Evolutionary conservation across 2,888 invertebrate species (phyloP), one percentile per base, ranked within the genome.

Genomic region (Orthosia incerta): DNA sequence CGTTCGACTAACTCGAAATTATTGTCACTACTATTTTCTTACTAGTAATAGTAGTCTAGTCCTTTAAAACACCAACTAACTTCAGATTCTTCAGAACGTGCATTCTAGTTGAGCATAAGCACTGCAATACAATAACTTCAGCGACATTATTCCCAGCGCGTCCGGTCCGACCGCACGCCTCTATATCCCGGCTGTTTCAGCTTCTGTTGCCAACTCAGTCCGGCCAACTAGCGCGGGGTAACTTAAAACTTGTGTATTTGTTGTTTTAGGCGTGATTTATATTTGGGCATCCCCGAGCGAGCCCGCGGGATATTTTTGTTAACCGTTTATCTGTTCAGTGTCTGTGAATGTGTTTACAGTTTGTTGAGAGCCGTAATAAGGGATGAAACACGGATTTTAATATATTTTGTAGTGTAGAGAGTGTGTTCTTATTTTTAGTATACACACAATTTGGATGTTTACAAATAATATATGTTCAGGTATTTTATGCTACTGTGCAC

Each of bases 211-310:
- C 74, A 84, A 82, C 86, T 86, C 75, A 67, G 68, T 63, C 72
- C 71, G 68, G 59, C 72, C 71, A 80, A 71, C 76, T 68, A 78
- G 69, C 85, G 71, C 78, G 77, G 79, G 66, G 77, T 76, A 87
- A 86, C 82, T 88, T 83, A 82, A 82, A 85, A 84, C 84, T 86
- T 84, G 83, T 86, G 80, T 83, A 84, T 88, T 71, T 83, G 83
- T 88, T 84, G 86, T 82, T 88, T 79, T 83, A 86, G 82, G 71
- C 74, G 80, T 85, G 86, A 88, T 87, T 88, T 87, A 86, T 88
- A 87, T 79, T 80, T 77, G 82, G 78, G 77, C 71, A 67, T 56
- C 80, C 79, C 66, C 74, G 53, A 72, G 66, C 78, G 71, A 68
- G 69, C 56, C 71, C 66, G 48, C 80, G 75, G 71, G 74, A 74